Percentiles rank a stretch among this genome's conserved stretches.
Conservation (phyloP, 2,888 invertebrate species). For the Ophonus ardosiacus region DNA sequence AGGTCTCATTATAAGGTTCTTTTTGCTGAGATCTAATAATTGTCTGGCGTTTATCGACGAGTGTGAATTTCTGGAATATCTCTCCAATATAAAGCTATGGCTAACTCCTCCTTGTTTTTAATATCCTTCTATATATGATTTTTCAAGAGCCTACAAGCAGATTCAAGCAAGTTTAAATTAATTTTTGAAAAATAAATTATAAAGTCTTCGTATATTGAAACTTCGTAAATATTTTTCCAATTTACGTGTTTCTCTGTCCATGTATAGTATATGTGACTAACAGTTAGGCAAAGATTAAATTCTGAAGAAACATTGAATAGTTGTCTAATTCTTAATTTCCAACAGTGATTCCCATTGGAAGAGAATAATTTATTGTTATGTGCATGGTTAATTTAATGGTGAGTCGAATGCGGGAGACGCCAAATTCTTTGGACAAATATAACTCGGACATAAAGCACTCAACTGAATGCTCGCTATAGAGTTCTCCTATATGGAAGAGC, state of each 20-base stretch:
- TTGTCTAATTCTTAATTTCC: conserved; percentile 40
- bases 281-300: not conserved
- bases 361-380: conserved; percentile 40
- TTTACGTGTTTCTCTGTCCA: not conserved
- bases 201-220: too few species aligned
- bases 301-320: conserved; percentile 2
- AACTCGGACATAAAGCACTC: conserved; percentile 23
- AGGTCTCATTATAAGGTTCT: too few species aligned
- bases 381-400: conserved; percentile 23
- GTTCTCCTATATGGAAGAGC: conserved; percentile 17
- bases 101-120: too few species aligned
- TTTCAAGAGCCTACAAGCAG: too few species aligned
- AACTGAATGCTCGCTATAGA: not conserved
- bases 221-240: not conserved
- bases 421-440: conserved; percentile 46
- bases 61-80: too few species aligned
- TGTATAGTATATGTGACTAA: not conserved
- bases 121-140: too few species aligned
- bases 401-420: conserved; percentile 22
- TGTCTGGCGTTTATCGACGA: too few species aligned
- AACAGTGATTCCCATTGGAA: conserved; percentile 19
- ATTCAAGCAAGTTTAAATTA: too few species aligned
- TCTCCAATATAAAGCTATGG: too few species aligned
- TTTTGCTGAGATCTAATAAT: too few species aligned
- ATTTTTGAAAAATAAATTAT: too few species aligned